A percentile compares a stretch with the other conserved stretches of the same genome.
Evolutionary conservation across 2,113 vertebrate species (phyloP).

Genomic region (Malaclemys terrapin): DNA sequence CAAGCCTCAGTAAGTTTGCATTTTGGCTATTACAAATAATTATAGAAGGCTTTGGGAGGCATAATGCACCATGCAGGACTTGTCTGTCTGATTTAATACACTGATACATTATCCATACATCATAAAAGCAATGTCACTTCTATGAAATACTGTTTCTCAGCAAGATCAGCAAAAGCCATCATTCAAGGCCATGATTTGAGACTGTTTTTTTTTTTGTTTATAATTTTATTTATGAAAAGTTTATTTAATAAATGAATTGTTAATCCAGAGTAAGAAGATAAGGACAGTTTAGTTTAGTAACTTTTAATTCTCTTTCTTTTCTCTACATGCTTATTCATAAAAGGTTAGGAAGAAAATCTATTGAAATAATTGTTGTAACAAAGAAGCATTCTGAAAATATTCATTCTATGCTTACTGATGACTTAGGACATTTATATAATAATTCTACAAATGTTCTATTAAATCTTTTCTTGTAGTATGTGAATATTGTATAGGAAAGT

Average conservation of each 20-base stretch:
- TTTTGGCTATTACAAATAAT: conserved; percentile 26
- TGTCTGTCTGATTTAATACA: background rate
- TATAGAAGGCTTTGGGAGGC: conserved; percentile 13
- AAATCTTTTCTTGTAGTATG: background rate
- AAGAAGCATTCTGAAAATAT: background rate
- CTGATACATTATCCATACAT: background rate
- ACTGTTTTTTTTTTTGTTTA: background rate
- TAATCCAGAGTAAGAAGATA: background rate
- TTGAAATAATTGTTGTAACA: background rate
- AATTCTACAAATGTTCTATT: background rate
- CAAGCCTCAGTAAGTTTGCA: background rate
- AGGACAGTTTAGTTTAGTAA: background rate
- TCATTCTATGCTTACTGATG: background rate
- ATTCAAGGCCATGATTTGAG: background rate
- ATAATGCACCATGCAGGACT: background rate
- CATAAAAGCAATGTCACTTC: background rate
- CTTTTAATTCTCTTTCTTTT: background rate
- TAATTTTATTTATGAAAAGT: background rate
- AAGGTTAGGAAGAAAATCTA: background rate
- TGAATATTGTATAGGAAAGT: background rate
- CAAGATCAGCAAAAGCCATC: background rate
- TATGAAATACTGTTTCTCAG: background rate
- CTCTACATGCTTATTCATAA: background rate
- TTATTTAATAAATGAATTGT: background rate
- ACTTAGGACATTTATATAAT: background rate